phyloP scores from a whole-genome alignment of 1,140 invertebrate species.

The Ceratosolen solmsi region DNA sequence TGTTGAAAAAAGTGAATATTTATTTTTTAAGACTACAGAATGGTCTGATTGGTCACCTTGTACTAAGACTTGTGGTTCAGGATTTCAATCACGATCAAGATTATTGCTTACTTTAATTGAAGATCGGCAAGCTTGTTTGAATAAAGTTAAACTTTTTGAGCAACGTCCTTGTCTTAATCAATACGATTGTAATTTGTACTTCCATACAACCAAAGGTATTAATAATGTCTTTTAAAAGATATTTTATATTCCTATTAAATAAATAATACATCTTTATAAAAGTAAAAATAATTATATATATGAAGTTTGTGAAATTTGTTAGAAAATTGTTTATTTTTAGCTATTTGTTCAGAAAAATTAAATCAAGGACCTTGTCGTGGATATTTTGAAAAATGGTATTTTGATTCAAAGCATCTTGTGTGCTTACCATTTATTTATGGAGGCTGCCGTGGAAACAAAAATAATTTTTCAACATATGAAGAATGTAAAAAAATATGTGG shows the following conservation, averaged over 20 bases:
- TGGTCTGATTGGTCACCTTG: slow-evolving; percentile 86
- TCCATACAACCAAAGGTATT: slow-evolving; percentile 82
- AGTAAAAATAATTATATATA: too few relatives aligned
- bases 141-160: slow-evolving; percentile 78
- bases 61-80: slow-evolving; percentile 81
- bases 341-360: slow-evolving; percentile 83
- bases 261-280: background rate
- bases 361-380: slow-evolving; percentile 88
- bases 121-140: slow-evolving; percentile 76
- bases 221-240: background rate
- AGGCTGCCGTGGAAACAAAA: slow-evolving; percentile 91
- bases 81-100: slow-evolving; percentile 81
- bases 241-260: background rate
- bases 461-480: slow-evolving; percentile 86
- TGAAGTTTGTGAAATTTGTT: too few relatives aligned
- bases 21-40: slow-evolving; percentile 74
- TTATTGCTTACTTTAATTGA: slow-evolving; percentile 78
- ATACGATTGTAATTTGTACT: slow-evolving; percentile 81
- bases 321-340: slow-evolving; percentile 67
- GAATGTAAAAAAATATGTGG: slow-evolving; percentile 86
- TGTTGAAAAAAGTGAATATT: background rate
- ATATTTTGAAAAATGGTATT: slow-evolving; percentile 87
- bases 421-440: slow-evolving; percentile 90
- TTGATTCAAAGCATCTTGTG: slow-evolving; percentile 80
- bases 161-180: slow-evolving; percentile 79